Conservation (phyloP, 2,113 vertebrate species). For the Tursiops truncatus region DNA sequence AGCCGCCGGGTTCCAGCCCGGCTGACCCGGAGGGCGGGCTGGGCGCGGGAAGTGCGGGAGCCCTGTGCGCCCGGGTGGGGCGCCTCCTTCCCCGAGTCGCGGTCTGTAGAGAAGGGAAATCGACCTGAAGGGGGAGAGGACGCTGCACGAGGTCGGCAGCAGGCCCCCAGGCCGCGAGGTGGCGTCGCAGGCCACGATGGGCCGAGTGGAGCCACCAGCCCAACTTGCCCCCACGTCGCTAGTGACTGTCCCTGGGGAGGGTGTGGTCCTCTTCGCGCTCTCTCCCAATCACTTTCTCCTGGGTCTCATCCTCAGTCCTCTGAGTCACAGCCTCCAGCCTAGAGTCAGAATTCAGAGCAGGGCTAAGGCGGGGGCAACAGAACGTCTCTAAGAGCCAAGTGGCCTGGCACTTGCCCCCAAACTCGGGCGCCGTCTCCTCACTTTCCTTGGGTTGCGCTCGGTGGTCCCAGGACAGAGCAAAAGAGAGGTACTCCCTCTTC, state of each 20-base stretch:
- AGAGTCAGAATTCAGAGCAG: not conserved
- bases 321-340: not conserved
- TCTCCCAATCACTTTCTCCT: not conserved
- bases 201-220: not conserved
- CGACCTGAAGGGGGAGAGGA: not conserved
- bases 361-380: not conserved
- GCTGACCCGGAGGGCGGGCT: not conserved
- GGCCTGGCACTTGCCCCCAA: not conserved
- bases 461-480: fast-evolving
- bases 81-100: fast-evolving
- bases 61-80: fast-evolving
- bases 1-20: not conserved
- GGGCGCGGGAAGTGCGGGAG: fast-evolving
- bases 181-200: not conserved
- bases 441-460: fast-evolving
- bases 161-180: not conserved
- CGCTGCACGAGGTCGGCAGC: not conserved
- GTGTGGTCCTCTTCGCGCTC: not conserved
- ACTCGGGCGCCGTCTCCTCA: not conserved
- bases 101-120: not conserved
- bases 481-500: not conserved
- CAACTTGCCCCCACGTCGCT: no score
- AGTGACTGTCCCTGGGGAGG: not conserved
- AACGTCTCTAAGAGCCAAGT: not conserved
- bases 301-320: not conserved